A percentile compares a stretch with the other conserved stretches of the same genome.
These are phyloP conservation scores for Paratilapia polleni DNA, from an alignment of 2,113 vertebrate species.

Conservation along the genomic window DNA sequence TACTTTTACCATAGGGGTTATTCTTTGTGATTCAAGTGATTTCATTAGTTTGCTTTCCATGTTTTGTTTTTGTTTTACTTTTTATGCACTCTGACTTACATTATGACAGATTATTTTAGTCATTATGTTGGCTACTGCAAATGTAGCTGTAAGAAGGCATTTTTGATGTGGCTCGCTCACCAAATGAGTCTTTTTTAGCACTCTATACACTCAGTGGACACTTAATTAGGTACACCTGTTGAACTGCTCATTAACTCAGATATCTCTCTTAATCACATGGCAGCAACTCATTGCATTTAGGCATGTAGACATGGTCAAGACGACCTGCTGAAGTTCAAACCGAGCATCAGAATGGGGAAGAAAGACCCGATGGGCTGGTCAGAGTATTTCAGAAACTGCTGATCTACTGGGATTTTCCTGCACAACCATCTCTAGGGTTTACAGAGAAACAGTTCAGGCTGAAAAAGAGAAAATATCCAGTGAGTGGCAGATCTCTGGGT, in stretches of 20 bases:
- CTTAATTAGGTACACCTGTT: background rate
- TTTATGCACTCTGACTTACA: conserved; percentile 3
- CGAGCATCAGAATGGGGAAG: background rate
- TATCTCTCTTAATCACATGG: background rate
- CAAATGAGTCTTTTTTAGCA: background rate
- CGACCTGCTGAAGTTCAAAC: background rate
- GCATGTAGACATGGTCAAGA: background rate
- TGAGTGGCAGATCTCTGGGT: background rate
- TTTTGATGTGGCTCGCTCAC: background rate
- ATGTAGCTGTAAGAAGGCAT: background rate
- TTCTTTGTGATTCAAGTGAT: conserved; percentile 7
- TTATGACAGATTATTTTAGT: no score
- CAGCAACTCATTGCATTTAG: background rate
- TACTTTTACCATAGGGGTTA: background rate
- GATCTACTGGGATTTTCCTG: background rate
- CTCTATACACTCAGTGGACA: background rate
- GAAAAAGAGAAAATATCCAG: background rate
- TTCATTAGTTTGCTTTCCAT: conserved; percentile 3
- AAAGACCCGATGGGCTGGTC: no score
- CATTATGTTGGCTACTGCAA: background rate
- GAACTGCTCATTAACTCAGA: background rate
- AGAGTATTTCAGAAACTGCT: background rate
- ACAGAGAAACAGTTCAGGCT: background rate
- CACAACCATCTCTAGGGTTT: background rate
- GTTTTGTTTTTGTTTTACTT: conserved; percentile 6